phyloP scores from a whole-genome alignment of 2,113 vertebrate genomes.

The Chitala chitala region DNA sequence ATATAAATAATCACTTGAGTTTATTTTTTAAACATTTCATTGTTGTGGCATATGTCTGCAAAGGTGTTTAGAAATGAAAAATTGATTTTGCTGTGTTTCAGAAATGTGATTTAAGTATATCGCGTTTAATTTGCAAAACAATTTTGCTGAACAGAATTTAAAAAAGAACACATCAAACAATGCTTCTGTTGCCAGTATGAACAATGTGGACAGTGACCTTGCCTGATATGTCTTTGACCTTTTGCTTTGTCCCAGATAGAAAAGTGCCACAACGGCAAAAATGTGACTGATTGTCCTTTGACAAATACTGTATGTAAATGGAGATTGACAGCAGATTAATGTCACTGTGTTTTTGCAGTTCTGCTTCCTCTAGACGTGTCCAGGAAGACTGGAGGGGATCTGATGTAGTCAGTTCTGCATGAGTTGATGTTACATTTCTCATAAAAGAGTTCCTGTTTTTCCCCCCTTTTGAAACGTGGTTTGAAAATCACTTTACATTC shows the following conservation, averaged over 20 bases:
- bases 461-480: neutral
- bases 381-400: slow-evolving; percentile 62
- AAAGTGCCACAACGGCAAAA: slow-evolving; percentile 27
- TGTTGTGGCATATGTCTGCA: neutral
- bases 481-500: neutral
- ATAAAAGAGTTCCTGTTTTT: slow-evolving; percentile 65
- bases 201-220: slow-evolving; percentile 37
- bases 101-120: no score
- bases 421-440: slow-evolving; percentile 50
- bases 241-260: slow-evolving; percentile 9
- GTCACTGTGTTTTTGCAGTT: slow-evolving; percentile 52
- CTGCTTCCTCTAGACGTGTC: slow-evolving; percentile 56
- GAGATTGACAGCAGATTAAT: slow-evolving; percentile 62
- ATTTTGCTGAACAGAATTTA: slow-evolving; percentile 48
- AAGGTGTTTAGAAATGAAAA: neutral
- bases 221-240: slow-evolving; percentile 28
- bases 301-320: slow-evolving; percentile 42
- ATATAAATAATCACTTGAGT: neutral
- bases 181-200: slow-evolving; percentile 37
- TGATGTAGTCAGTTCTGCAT: slow-evolving; percentile 43
- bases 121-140: slow-evolving; percentile 2
- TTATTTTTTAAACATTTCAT: neutral
- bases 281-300: slow-evolving; percentile 37
- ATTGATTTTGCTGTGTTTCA: neutral
- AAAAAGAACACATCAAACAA: slow-evolving; percentile 36